phyloP scores from a whole-genome alignment of 2,797 vertebrate species.

The Dryobates pubescens region DNA sequence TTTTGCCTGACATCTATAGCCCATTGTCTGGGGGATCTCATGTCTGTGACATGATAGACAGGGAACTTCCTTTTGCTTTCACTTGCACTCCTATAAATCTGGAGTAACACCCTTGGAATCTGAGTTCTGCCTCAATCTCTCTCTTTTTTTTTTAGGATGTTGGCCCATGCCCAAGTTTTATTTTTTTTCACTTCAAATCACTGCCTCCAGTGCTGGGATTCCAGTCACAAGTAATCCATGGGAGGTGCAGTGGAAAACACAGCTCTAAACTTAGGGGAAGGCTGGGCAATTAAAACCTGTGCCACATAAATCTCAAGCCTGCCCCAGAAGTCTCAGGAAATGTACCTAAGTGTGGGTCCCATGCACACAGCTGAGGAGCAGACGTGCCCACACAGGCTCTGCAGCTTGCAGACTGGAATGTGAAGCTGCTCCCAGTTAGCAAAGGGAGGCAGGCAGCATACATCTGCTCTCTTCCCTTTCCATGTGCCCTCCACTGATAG shows the following conservation, averaged over 20 bases:
- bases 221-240: not conserved
- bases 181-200: not conserved
- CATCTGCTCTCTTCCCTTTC: not conserved
- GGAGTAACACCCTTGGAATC: slow-evolving; percentile 54
- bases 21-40: slow-evolving; percentile 7
- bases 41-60: not conserved
- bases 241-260: not conserved
- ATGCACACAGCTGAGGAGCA: not conserved
- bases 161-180: not conserved
- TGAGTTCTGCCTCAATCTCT: slow-evolving; percentile 1
- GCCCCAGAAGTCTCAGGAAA: not conserved
- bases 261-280: not conserved
- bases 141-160: not conserved
- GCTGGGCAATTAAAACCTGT: not conserved
- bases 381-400: not conserved
- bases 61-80: slow-evolving; percentile 31
- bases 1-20: not conserved
- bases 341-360: not conserved
- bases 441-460: not conserved
- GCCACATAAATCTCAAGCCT: not conserved
- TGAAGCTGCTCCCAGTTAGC: fast-evolving
- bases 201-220: not conserved
- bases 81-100: slow-evolving; percentile 6
- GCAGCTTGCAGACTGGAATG: not conserved
- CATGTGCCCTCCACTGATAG: fast-evolving